Evolutionary conservation across 2,888 invertebrate genomes (phyloP).

Genomic region (Chrysolina oricalcia): DNA sequence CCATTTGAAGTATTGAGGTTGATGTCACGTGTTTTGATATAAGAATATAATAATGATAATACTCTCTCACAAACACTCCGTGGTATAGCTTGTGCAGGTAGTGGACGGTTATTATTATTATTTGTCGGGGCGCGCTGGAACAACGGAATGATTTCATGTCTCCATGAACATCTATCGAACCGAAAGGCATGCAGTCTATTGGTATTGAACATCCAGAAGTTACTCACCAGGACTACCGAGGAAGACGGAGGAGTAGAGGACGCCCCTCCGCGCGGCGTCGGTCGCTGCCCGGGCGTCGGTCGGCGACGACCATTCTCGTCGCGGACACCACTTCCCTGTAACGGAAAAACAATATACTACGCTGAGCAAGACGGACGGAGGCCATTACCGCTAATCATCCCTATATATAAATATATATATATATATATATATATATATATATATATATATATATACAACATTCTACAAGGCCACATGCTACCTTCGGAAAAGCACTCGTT

Average conservation of each 20-base stretch:
- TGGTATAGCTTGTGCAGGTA: too few relatives aligned
- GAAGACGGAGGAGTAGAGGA: constrained; percentile 92
- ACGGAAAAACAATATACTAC: constrained; percentile 64
- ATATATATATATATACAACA: too few relatives aligned
- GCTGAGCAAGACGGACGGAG: constrained; percentile 36
- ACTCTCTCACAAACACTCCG: too few relatives aligned
- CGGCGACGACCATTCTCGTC: constrained; percentile 85
- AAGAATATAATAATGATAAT: too few relatives aligned
- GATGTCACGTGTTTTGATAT: too few relatives aligned
- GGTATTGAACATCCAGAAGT: background rate
- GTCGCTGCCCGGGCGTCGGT: constrained; percentile 82
- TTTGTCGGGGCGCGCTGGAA: too few relatives aligned
- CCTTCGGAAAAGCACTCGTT: background rate
- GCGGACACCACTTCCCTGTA: constrained; percentile 93
- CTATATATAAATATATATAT: too few relatives aligned
- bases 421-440: too few relatives aligned
- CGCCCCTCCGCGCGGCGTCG: constrained; percentile 86
- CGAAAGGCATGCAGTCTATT: constrained; percentile 1
- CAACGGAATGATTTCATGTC: too few relatives aligned
- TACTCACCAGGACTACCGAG: constrained; percentile 91
- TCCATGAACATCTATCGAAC: background rate
- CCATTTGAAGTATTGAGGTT: too few relatives aligned
- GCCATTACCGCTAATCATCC: constrained; percentile 43
- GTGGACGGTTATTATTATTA: too few relatives aligned
- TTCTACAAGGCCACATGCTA: constrained; percentile 23